These are phyloP conservation scores for Indicator maculatus DNA, from an alignment of 2,113 vertebrate genomes.

Conservation along the genomic window DNA sequence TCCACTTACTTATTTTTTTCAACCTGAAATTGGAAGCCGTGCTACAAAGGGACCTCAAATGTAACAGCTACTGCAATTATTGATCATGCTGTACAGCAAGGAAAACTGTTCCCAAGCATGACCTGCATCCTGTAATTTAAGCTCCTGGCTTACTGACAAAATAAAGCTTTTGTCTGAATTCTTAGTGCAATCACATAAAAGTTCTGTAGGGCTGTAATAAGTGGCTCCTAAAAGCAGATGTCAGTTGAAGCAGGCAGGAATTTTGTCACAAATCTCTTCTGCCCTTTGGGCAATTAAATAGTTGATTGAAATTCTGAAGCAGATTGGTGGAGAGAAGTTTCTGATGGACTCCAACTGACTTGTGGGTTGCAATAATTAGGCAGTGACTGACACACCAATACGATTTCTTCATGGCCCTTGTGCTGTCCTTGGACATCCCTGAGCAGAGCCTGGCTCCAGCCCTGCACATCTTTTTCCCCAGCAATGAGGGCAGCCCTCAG, in stretches of 20 bases:
- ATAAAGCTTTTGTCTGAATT: not conserved
- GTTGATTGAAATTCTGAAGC: not conserved
- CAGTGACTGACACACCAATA: accelerated
- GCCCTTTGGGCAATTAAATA: not conserved
- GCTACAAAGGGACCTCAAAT: not conserved
- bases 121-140: not conserved
- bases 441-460: too few species aligned
- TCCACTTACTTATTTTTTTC: not conserved
- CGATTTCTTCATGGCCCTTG: not conserved
- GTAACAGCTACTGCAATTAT: not conserved
- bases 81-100: not conserved
- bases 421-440: too few species aligned
- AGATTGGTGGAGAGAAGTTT: not conserved
- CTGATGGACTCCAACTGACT: not conserved
- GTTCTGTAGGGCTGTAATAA: not conserved
- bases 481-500: too few species aligned
- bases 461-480: too few species aligned
- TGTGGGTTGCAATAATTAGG: not conserved
- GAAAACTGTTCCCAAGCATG: not conserved
- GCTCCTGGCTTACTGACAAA: not conserved
- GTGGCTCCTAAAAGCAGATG: not conserved
- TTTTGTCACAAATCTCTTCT: not conserved
- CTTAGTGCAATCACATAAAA: not conserved
- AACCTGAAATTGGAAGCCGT: not conserved
- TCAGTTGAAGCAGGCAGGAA: not conserved